A percentile compares a stretch with the other conserved stretches of the same genome.
phyloP scores from a whole-genome alignment of 2,797 vertebrate species.

The Silurus lanzhouensis region DNA sequence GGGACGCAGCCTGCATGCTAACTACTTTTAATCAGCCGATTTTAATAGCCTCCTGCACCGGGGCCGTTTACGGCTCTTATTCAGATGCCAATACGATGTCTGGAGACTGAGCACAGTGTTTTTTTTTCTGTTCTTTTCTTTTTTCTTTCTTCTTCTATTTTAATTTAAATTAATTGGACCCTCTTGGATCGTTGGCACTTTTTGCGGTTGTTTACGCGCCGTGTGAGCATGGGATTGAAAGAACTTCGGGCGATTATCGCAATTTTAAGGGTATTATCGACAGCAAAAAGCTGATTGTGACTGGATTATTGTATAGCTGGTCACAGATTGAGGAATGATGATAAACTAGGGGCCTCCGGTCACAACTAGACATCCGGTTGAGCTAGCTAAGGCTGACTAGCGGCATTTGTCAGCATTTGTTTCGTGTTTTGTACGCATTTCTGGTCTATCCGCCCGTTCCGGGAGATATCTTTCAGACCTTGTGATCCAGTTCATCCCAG shows the following conservation, averaged over 20 bases:
- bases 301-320: not conserved
- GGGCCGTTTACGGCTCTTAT: conserved; percentile 31
- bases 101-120: not conserved
- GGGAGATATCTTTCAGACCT: too few relatives aligned
- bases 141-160: too few relatives aligned
- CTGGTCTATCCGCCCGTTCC: too few relatives aligned
- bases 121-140: too few relatives aligned
- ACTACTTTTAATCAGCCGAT: conserved; percentile 32
- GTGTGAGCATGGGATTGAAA: not conserved
- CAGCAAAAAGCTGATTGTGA: not conserved
- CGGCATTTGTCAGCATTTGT: not conserved
- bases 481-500: too few relatives aligned
- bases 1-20: conserved; percentile 30
- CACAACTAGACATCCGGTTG: not conserved
- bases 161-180: not conserved
- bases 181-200: not conserved
- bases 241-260: not conserved
- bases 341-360: not conserved
- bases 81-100: conserved; percentile 23
- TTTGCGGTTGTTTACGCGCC: not conserved
- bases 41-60: conserved; percentile 27
- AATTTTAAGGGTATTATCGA: not conserved
- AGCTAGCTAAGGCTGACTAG: not conserved
- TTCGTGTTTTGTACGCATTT: too few relatives aligned
- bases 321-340: not conserved